These are phyloP conservation scores for Ectropis crepuscularia DNA, from an alignment of 2,888 invertebrate species.

Conservation along the genomic window DNA sequence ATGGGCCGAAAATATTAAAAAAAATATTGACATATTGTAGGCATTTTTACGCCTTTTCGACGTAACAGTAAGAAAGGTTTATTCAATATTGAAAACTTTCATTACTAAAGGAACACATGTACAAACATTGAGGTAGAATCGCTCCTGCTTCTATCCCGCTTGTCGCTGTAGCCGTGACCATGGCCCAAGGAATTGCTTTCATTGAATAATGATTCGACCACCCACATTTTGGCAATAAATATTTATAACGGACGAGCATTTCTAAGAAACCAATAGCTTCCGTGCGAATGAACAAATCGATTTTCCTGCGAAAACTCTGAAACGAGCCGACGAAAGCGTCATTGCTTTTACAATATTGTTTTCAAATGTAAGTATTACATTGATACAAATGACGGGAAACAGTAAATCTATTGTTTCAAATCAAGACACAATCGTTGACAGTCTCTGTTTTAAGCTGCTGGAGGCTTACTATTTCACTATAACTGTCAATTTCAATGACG, in stretches of 20 bases:
- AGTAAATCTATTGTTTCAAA: neutral
- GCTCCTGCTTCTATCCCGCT: no score
- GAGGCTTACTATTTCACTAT: no score
- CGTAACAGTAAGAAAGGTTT: no score
- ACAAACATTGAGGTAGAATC: no score
- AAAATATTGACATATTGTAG: no score
- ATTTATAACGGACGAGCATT: constrained; percentile 57
- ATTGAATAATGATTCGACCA: constrained; percentile 58
- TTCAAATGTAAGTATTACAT: neutral
- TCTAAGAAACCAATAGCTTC: constrained; percentile 59
- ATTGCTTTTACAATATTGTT: constrained; percentile 22
- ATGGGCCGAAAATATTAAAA: no score
- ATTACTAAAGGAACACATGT: no score
- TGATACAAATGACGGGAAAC: neutral
- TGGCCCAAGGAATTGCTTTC: constrained; percentile 37
- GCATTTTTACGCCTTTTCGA: no score
- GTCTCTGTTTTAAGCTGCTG: no score
- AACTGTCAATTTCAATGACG: no score
- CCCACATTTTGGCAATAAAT: constrained; percentile 59
- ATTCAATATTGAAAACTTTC: no score
- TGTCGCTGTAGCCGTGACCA: constrained; percentile 1
- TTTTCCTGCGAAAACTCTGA: constrained; percentile 40
- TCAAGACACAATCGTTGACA: no score
- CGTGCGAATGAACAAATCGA: constrained; percentile 53
- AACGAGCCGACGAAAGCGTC: constrained; percentile 35